phyloP scores from a whole-genome alignment of 2,888 invertebrate species.

The Aleiodes testaceus region DNA sequence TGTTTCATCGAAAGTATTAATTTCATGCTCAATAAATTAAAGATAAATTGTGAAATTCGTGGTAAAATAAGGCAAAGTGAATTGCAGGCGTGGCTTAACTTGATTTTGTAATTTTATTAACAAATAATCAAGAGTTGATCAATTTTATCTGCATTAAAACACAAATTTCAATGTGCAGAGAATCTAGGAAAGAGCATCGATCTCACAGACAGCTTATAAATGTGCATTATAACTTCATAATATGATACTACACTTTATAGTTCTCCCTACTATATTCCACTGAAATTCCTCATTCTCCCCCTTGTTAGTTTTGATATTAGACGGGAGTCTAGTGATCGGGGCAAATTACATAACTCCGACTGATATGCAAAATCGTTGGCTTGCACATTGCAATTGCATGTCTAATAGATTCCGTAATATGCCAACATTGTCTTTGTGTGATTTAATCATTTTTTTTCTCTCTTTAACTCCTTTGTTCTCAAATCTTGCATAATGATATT shows the following conservation, averaged over 20 bases:
- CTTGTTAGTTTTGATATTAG: background rate
- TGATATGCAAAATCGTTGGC: constrained; percentile 36
- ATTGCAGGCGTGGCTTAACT: constrained; percentile 33
- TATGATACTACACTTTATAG: background rate
- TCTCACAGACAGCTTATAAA: constrained; percentile 28
- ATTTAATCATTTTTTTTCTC: constrained; percentile 12
- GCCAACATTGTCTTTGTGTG: constrained; percentile 36
- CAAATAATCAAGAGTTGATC: constrained; percentile 6
- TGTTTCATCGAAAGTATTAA: too few species aligned
- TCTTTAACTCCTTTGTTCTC: constrained; percentile 16
- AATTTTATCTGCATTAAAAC: background rate
- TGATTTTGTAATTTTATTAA: constrained; percentile 25
- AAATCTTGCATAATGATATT: constrained; percentile 10
- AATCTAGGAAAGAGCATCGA: constrained; percentile 35
- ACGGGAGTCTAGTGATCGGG: constrained; percentile 1
- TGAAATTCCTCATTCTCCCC: background rate
- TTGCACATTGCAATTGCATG: constrained; percentile 36
- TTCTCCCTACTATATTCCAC: background rate
- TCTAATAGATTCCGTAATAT: constrained; percentile 40
- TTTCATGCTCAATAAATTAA: background rate
- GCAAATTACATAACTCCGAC: constrained; percentile 23
- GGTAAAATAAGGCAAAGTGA: background rate
- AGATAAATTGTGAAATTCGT: background rate
- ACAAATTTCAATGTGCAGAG: constrained; percentile 27
- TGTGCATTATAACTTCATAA: constrained; percentile 5